These are phyloP conservation scores for Aplodontia rufa DNA, from an alignment of 2,113 vertebrate genomes.

Conservation along the genomic window DNA sequence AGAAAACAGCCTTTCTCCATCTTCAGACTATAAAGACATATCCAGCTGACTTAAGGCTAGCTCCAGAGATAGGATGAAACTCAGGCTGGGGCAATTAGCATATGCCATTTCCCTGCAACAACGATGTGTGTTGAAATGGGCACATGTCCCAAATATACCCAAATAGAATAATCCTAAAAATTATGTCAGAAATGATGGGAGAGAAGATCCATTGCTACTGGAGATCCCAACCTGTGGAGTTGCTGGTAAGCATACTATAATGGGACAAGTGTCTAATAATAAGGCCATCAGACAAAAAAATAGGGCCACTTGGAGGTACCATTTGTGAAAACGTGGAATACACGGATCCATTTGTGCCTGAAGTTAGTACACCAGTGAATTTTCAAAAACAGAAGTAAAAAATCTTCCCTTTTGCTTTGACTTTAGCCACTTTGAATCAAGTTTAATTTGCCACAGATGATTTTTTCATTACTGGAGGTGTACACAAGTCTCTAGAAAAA, in stretches of 20 bases:
- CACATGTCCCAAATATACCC: not conserved
- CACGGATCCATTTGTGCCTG: not conserved
- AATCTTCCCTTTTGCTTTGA: not conserved
- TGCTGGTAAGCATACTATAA: not conserved
- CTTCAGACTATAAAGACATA: not conserved
- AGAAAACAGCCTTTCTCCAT: not conserved
- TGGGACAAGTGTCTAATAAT: not conserved
- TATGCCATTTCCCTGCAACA: not conserved
- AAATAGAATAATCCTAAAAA: not conserved
- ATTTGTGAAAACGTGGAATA: not conserved
- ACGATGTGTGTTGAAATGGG: not conserved
- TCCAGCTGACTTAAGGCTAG: not conserved
- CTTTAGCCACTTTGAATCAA: not conserved
- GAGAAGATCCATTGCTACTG: not conserved
- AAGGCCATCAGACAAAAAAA: not conserved
- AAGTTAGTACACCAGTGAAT: not conserved
- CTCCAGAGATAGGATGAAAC: not conserved
- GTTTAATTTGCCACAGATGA: not conserved
- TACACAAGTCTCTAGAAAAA: not conserved
- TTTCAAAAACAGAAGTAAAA: not conserved
- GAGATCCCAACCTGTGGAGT: not conserved
- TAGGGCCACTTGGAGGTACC: not conserved
- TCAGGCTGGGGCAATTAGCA: not conserved
- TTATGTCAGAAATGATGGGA: not conserved
- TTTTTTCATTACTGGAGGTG: not conserved